Conservation (phyloP, 1,140 invertebrate species). For the Papilio polytes region DNA sequence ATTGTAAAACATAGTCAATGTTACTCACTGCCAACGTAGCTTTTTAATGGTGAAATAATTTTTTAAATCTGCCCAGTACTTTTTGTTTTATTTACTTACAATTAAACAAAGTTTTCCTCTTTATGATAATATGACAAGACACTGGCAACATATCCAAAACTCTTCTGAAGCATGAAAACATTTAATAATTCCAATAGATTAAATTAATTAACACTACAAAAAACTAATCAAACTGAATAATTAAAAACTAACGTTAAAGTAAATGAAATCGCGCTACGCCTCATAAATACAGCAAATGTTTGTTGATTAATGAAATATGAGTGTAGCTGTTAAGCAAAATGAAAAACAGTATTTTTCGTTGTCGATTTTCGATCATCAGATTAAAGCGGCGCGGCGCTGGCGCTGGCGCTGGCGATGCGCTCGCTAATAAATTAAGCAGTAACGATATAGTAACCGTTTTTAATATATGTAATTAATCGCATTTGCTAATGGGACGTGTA, state of each 20-base stretch:
- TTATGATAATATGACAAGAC: too few species aligned
- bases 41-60: too few species aligned
- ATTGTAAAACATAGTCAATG: too few species aligned
- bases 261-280: background rate
- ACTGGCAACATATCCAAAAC: too few species aligned
- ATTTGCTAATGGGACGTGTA: slow-evolving; percentile 8
- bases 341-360: slow-evolving; percentile 12
- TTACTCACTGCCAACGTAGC: too few species aligned
- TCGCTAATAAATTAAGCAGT: slow-evolving; percentile 16
- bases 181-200: background rate
- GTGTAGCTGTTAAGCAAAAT: slow-evolving; percentile 2
- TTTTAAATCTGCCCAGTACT: too few species aligned
- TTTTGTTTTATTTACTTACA: too few species aligned
- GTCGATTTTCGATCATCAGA: slow-evolving; percentile 21
- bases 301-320: slow-evolving; percentile 5
- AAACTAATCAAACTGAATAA: background rate
- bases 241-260: background rate
- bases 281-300: slow-evolving; percentile 16
- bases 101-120: too few species aligned
- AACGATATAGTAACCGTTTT: slow-evolving; percentile 20
- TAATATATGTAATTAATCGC: slow-evolving; percentile 25
- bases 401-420: background rate
- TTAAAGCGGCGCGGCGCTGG: background rate
- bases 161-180: too few species aligned
- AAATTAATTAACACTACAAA: background rate